A percentile compares a stretch with the other conserved stretches of the same genome.
phyloP scores from a whole-genome alignment of 2,797 vertebrate genomes.

The Enteromius viviparus region DNA sequence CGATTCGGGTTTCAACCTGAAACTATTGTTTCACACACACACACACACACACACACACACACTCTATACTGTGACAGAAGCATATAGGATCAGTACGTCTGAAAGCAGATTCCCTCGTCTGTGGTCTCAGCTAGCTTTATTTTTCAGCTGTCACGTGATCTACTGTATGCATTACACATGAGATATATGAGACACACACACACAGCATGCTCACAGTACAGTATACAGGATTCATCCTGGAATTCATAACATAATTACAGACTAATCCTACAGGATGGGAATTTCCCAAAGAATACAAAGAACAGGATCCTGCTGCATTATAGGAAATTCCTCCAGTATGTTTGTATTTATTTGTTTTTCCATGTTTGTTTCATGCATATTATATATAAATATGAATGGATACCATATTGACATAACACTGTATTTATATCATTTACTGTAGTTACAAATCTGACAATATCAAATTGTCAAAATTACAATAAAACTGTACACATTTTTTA shows the following conservation, averaged over 20 bases:
- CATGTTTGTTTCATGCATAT: not conserved
- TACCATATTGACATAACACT: not conserved
- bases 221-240: not conserved
- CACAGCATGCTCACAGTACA: too few relatives aligned
- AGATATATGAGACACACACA: not conserved
- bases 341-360: too few relatives aligned
- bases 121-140: conserved; percentile 60
- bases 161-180: not conserved
- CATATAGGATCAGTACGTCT: conserved; percentile 22
- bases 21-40: conserved; percentile 2
- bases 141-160: conserved; percentile 39
- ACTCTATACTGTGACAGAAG: not conserved
- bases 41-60: not conserved
- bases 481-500: not conserved
- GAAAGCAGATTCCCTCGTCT: conserved; percentile 19
- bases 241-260: not conserved
- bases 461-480: not conserved
- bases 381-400: not conserved
- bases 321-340: not conserved
- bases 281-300: conserved; percentile 3
- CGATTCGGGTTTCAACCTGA: conserved; percentile 11
- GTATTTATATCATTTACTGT: not conserved
- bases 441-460: not conserved
- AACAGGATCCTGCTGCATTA: not conserved
- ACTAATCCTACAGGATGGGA: conserved; percentile 10